Evolutionary conservation across 2,888 invertebrate species (phyloP).

Genomic region (Ochropleura plecta): DNA sequence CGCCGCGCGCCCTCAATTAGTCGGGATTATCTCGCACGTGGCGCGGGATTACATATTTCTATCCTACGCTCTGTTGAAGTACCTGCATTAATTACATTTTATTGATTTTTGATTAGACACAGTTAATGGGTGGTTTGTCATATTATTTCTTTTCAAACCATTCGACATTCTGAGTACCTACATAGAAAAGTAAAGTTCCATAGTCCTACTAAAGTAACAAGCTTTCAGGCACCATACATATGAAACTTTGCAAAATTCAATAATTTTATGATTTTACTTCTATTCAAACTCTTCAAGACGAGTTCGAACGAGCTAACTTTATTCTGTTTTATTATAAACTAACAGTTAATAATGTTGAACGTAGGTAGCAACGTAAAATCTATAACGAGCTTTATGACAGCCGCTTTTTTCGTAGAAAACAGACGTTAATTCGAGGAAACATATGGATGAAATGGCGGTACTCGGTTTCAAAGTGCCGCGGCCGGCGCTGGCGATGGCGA

Average conservation of each 20-base stretch:
- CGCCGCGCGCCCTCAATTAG: slow-evolving; percentile 85
- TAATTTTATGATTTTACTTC: not conserved
- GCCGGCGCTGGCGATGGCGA: slow-evolving; percentile 28
- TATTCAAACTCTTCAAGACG: not conserved
- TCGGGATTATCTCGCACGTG: slow-evolving; percentile 88
- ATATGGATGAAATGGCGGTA: slow-evolving; percentile 88
- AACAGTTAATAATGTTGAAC: slow-evolving; percentile 86
- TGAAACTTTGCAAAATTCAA: slow-evolving; percentile 6
- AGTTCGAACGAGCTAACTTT: not conserved
- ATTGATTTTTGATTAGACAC: slow-evolving; percentile 55
- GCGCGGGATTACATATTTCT: slow-evolving; percentile 76
- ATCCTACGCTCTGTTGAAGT: slow-evolving; percentile 62
- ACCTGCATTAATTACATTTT: slow-evolving; percentile 65
- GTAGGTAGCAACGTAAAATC: slow-evolving; percentile 73
- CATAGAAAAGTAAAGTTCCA: not conserved
- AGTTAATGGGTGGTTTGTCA: not conserved
- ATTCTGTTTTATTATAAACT: slow-evolving; percentile 75
- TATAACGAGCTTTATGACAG: slow-evolving; percentile 86
- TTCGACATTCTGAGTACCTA: not conserved
- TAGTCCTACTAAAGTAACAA: not conserved
- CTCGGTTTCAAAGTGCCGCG: slow-evolving; percentile 88
- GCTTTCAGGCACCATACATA: too few relatives aligned
- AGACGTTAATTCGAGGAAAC: slow-evolving; percentile 90
- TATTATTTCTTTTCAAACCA: not conserved
- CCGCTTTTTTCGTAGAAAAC: slow-evolving; percentile 89